Conservation (phyloP, 92 coral and sea anemone genomes). For the Hydrozoanthus gracilis region DNA sequence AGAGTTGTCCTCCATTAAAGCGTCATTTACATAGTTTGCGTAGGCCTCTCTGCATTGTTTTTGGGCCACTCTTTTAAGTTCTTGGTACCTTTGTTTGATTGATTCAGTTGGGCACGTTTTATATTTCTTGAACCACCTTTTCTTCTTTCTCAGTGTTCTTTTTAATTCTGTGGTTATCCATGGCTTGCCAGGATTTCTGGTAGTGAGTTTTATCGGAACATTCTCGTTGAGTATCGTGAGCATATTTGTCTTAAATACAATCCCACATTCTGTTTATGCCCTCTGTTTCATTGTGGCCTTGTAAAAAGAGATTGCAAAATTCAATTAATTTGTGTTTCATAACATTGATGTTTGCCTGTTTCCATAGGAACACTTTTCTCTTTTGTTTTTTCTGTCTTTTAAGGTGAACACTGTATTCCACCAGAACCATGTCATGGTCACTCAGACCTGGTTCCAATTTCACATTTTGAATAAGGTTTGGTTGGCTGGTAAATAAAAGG, state of each 20-base stretch:
- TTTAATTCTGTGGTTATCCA: neutral
- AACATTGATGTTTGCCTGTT: neutral
- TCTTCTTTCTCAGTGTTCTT: neutral
- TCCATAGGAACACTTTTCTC: neutral
- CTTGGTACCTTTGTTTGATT: neutral
- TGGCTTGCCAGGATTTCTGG: neutral
- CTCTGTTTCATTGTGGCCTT: neutral
- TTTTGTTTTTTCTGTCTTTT: neutral
- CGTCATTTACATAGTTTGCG: conserved; percentile 1
- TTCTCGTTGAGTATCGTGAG: neutral
- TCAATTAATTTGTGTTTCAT: neutral
- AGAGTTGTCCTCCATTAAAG: neutral
- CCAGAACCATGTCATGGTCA: conserved; percentile 44
- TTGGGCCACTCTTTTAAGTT: neutral
- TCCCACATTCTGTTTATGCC: conserved; percentile 5
- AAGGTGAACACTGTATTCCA: conserved; percentile 13
- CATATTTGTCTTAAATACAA: neutral
- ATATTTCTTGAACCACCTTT: neutral
- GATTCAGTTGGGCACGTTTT: neutral
- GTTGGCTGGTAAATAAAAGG: conserved; percentile 27
- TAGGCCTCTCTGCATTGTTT: conserved; percentile 3
- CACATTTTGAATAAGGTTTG: conserved; percentile 5
- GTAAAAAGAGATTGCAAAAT: neutral
- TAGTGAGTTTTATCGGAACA: neutral
- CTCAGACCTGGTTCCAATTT: conserved; percentile 43